These are phyloP conservation scores for Thoracochromis brauschi DNA, from an alignment of 2,113 vertebrate genomes.

Conservation along the genomic window DNA sequence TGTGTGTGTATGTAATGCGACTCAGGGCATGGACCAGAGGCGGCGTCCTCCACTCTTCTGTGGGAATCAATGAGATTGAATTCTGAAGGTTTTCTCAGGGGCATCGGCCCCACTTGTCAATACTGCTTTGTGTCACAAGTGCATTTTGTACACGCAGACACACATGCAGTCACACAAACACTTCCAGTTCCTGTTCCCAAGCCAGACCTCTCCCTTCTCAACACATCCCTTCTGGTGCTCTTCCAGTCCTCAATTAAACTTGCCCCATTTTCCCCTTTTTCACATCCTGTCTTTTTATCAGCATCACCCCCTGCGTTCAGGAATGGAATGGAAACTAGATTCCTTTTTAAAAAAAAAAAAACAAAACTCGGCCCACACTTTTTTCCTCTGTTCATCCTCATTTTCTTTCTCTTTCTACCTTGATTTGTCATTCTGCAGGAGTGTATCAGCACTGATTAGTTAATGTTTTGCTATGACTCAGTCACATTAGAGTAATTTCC, in stretches of 20 bases:
- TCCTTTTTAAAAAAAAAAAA: not conserved
- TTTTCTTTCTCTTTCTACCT: not conserved
- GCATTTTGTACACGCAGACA: constrained; percentile 63
- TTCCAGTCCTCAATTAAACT: constrained; percentile 29
- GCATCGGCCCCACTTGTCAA: constrained; percentile 68
- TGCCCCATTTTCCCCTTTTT: not conserved
- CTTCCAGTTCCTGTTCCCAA: constrained; percentile 42
- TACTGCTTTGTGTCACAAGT: constrained; percentile 78
- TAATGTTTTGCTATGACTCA: not conserved
- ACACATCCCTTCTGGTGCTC: constrained; percentile 3
- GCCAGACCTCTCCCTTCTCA: constrained; percentile 17
- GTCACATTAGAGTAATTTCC: not conserved
- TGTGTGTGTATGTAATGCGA: constrained; percentile 44
- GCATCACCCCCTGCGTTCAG: not conserved
- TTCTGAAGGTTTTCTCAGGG: constrained; percentile 79
- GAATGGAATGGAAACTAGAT: not conserved
- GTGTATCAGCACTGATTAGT: not conserved
- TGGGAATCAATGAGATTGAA: constrained; percentile 71
- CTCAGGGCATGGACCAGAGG: constrained; percentile 58
- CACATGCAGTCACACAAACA: not conserved
- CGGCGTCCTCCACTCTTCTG: constrained; percentile 59
- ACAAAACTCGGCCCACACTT: not conserved
- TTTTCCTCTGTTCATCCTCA: not conserved
- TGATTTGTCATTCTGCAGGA: not conserved
- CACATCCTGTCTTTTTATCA: not conserved